Evolutionary conservation across 2,888 invertebrate species (phyloP), one percentile per base, ranked within the genome.

Genomic region (Melanargia galathea): DNA sequence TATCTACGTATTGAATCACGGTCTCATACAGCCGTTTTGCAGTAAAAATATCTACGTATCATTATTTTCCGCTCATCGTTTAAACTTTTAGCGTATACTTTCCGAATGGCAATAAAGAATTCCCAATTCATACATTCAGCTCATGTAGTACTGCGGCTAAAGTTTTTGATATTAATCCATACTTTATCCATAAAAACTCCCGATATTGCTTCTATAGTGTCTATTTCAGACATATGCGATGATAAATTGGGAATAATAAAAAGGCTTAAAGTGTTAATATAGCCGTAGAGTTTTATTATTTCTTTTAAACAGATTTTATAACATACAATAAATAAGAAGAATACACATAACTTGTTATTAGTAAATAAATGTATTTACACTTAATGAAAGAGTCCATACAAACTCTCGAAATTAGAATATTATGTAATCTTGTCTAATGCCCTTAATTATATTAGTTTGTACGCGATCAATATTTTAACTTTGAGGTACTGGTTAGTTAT

Each of bases 151-250:
- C 54, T 63, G 65, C 63, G 59, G 67, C 60, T 55, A 65, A 67
- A 67, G 51, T 67, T 67, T 65, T 55, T 59, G 60, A 63, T 67
- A 67, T 67, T 67, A 67, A 67, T 65, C 67, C 63, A 65, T 67
- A 73, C 63, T 68, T 70, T 65, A 62, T 65, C 64, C 66, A 71
- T 74, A 68, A 71, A 75, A 75, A 73, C 67, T 74, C 66, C 71
- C 68, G 66, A 66, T 69, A 70, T 71, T 73, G 70, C 66, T 71
- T 71, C 69, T 64, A 51, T 8, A 70, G 69, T 67, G 70, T 66
- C 71, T 71, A 70, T 70, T 72, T 68, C 43, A 60, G 65, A 69
- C 67, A 71, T 67, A 62, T 63, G 67, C 65, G 64, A 64, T 64
- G 57, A 63, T 69, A 67, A 62, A 61, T 63, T 63, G 54, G 30